Evolutionary conservation across 1,140 invertebrate species (phyloP).

Genomic region (Leptoteleia sp.): DNA sequence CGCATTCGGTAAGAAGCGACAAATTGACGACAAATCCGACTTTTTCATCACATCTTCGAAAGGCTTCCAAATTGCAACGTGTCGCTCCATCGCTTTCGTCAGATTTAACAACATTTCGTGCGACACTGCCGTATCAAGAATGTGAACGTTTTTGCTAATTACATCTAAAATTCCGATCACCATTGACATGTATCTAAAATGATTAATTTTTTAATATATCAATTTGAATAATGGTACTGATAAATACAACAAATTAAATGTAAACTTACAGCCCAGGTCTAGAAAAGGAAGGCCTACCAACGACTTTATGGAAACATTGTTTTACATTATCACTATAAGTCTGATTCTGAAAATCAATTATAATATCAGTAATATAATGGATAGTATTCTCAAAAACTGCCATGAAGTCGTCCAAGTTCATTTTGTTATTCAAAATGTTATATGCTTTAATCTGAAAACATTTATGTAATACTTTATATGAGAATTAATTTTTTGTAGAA

Average conservation of each 20-base stretch:
- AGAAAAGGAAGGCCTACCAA: conserved; percentile 64
- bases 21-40: conserved; percentile 48
- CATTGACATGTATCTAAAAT: conserved; percentile 66
- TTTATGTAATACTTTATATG: too few relatives aligned
- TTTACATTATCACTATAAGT: conserved; percentile 57
- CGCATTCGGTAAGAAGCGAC: conserved; percentile 69
- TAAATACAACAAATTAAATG: too few relatives aligned
- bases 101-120: conserved; percentile 67
- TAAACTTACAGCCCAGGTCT: conserved; percentile 73
- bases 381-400: conserved; percentile 64
- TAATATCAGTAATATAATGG: conserved; percentile 71
- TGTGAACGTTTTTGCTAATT: conserved; percentile 67
- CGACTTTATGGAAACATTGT: conserved; percentile 68
- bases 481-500: too few relatives aligned
- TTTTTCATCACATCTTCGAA: conserved; percentile 67
- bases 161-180: conserved; percentile 65
- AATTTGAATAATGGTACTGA: too few relatives aligned
- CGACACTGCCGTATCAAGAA: conserved; percentile 65
- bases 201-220: too few relatives aligned
- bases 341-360: conserved; percentile 71
- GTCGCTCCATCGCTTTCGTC: conserved; percentile 67
- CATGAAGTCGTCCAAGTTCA: conserved; percentile 64
- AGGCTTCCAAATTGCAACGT: conserved; percentile 73
- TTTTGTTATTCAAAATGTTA: conserved; percentile 66
- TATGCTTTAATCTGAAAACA: conserved; percentile 72